These are phyloP conservation scores for Cheilosia variabilis DNA, from an alignment of 2,888 invertebrate genomes.

Conservation along the genomic window DNA sequence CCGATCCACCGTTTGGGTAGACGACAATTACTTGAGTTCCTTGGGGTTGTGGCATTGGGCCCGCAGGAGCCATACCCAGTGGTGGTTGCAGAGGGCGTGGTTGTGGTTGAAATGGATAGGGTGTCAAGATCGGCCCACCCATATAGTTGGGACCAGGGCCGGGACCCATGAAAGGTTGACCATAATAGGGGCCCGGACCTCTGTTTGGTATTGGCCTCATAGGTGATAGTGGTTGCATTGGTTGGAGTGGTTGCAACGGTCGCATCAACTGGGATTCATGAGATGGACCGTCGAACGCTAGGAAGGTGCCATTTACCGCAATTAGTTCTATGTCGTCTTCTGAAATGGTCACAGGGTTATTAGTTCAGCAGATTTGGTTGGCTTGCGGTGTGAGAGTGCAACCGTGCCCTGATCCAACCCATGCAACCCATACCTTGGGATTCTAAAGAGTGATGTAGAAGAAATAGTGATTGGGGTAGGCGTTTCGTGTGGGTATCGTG, in stretches of 20 bases:
- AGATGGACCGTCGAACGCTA: slow-evolving; percentile 37
- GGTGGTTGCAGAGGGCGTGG: slow-evolving; percentile 23
- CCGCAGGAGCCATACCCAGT: slow-evolving; percentile 21
- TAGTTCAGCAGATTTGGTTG: slow-evolving; percentile 22
- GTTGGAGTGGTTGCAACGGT: slow-evolving; percentile 36
- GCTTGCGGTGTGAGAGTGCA: slow-evolving; percentile 10
- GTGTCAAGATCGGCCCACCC: slow-evolving; percentile 21
- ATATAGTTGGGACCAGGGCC: not conserved
- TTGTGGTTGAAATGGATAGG: slow-evolving; percentile 33
- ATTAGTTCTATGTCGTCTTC: slow-evolving; percentile 48
- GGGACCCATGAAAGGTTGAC: slow-evolving; percentile 11
- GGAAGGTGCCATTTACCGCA: slow-evolving; percentile 42
- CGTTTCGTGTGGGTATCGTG: slow-evolving; percentile 22
- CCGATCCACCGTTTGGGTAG: slow-evolving; percentile 48
- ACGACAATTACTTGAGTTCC: slow-evolving; percentile 57
- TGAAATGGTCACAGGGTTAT: slow-evolving; percentile 52
- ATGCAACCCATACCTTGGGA: slow-evolving; percentile 29
- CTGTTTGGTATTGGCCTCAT: slow-evolving; percentile 13
- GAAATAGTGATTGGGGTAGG: slow-evolving; percentile 57
- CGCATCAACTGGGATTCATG: slow-evolving; percentile 53
- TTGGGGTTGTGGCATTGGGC: not conserved
- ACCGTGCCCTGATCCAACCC: slow-evolving; percentile 53
- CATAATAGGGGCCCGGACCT: slow-evolving; percentile 12
- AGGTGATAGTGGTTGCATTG: slow-evolving; percentile 44
- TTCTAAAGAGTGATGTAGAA: slow-evolving; percentile 60